phyloP scores from a whole-genome alignment of 2,888 invertebrate genomes.

The Rhaphigaster nebulosa region DNA sequence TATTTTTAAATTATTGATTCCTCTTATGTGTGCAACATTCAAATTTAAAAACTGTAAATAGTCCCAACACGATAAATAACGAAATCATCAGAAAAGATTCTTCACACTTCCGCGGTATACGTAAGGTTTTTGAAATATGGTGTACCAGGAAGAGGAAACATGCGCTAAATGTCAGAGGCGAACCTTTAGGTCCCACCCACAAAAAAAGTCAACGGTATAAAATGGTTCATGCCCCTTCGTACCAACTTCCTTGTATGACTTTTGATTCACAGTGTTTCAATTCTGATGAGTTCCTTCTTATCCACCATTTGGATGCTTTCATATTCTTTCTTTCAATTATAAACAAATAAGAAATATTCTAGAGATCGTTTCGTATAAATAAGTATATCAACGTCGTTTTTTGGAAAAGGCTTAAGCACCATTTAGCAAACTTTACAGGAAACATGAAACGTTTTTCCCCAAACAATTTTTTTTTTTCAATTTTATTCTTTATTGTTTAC shows the following conservation, averaged over 20 bases:
- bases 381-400: too few species aligned
- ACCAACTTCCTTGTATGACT: not conserved
- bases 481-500: too few species aligned
- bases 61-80: not conserved
- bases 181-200: slow-evolving; percentile 47
- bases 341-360: too few species aligned
- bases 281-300: not conserved
- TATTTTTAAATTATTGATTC: too few species aligned
- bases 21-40: too few species aligned
- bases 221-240: slow-evolving; percentile 12
- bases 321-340: too few species aligned
- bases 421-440: too few species aligned
- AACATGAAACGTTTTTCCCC: too few species aligned
- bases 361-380: too few species aligned
- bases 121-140: slow-evolving; percentile 34
- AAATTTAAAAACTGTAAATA: not conserved
- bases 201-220: slow-evolving; percentile 29
- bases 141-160: slow-evolving; percentile 43
- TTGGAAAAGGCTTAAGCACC: too few species aligned
- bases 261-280: not conserved
- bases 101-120: not conserved
- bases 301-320: not conserved
- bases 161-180: slow-evolving; percentile 38
- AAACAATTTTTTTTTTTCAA: too few species aligned
- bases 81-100: not conserved